A percentile compares a stretch with the other conserved stretches of the same genome.
Evolutionary conservation across 2,797 vertebrate species (phyloP).

Genomic region (Chaetophractus vellerosus): DNA sequence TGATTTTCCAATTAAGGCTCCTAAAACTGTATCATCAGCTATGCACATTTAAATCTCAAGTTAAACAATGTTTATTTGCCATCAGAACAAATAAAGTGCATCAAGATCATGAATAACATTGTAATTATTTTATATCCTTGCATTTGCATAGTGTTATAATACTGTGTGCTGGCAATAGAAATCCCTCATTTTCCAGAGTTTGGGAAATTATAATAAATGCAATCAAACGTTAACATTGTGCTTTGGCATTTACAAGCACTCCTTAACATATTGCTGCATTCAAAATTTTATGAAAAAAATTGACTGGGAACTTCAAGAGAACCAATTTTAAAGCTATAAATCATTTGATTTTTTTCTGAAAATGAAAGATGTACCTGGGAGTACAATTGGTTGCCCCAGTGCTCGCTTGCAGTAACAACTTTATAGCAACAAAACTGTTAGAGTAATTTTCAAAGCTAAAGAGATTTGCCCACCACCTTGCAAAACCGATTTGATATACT

Average conservation of each 20-base stretch:
- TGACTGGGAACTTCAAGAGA: background rate
- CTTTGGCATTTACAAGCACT: conserved; percentile 28
- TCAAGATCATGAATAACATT: background rate
- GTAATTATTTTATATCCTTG: background rate
- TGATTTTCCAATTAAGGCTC: background rate
- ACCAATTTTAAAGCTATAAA: conserved; percentile 3
- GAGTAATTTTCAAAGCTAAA: conserved; percentile 31
- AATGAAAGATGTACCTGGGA: background rate
- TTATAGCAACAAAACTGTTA: background rate
- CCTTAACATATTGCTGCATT: background rate
- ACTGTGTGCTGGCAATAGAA: conserved; percentile 2
- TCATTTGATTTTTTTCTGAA: conserved; percentile 20
- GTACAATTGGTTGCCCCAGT: background rate
- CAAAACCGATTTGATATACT: background rate
- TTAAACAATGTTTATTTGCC: background rate
- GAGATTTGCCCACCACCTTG: background rate
- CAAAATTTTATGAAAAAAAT: conserved; percentile 10
- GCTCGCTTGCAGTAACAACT: background rate
- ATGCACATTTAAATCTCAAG: background rate
- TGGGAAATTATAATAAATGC: conserved; percentile 41
- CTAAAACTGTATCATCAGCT: background rate
- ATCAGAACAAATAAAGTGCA: background rate
- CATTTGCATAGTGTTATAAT: background rate
- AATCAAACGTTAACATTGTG: background rate
- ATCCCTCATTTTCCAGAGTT: background rate